Percentiles rank a stretch among this genome's conserved stretches.
These are phyloP conservation scores for Halictus quadricinctus DNA, from an alignment of 2,888 invertebrate species.

Conservation along the genomic window DNA sequence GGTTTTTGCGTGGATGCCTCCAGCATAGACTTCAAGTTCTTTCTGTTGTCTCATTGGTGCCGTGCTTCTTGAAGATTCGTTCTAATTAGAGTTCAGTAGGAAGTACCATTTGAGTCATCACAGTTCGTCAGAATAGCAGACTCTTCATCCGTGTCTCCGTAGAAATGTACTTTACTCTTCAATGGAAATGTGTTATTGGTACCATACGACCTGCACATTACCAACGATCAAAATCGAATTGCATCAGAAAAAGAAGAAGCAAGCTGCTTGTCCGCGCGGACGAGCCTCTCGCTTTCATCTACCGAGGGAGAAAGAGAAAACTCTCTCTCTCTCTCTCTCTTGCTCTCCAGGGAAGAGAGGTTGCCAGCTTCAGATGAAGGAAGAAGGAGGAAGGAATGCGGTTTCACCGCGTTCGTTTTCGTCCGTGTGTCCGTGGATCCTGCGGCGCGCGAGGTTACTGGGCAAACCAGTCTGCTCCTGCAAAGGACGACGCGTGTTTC, in stretches of 20 bases:
- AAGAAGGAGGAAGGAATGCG: conserved; percentile 73
- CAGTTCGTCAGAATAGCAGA: too few relatives aligned
- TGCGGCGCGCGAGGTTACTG: conserved; percentile 75
- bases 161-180: too few relatives aligned
- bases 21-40: not conserved
- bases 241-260: not conserved
- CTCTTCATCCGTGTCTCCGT: too few relatives aligned
- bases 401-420: conserved; percentile 68
- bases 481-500: conserved; percentile 60
- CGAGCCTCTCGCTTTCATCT: conserved; percentile 48
- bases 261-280: not conserved
- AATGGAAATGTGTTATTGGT: too few relatives aligned
- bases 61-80: too few relatives aligned
- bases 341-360: conserved; percentile 26
- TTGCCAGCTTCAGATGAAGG: conserved; percentile 26
- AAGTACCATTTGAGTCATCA: too few relatives aligned
- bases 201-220: too few relatives aligned
- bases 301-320: conserved; percentile 29
- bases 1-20: not conserved
- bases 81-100: too few relatives aligned
- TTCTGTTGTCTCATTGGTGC: not conserved
- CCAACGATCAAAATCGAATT: not conserved
- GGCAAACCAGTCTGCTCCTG: conserved; percentile 75
- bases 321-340: not conserved
- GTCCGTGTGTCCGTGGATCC: conserved; percentile 63